A percentile compares a stretch with the other conserved stretches of the same genome.
phyloP scores from a whole-genome alignment of 2,113 vertebrate genomes.

The Nothocercus nigrocapillus region DNA sequence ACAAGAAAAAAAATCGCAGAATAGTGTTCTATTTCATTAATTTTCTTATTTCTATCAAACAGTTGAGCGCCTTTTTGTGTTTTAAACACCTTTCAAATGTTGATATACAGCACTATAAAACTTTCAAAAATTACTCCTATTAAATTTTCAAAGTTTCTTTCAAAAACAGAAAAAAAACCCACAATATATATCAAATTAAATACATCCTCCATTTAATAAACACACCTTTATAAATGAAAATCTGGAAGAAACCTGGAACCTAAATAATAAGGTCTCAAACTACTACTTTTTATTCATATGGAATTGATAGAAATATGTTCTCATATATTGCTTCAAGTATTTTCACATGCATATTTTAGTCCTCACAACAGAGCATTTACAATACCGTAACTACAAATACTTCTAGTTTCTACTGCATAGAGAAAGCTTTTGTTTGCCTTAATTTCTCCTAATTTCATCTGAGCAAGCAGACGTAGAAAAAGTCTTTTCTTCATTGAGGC shows the following conservation, averaged over 20 bases:
- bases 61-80: neutral
- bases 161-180: neutral
- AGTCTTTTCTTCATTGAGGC: neutral
- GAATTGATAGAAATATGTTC: neutral
- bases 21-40: neutral
- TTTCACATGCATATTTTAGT: neutral
- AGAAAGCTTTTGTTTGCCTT: neutral
- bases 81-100: neutral
- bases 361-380: neutral
- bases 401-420: neutral
- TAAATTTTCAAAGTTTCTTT: neutral
- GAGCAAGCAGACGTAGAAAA: neutral
- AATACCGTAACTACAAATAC: neutral
- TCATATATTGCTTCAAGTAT: accelerated
- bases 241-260: accelerated
- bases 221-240: neutral
- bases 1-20: neutral
- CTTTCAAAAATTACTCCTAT: neutral
- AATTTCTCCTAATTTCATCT: neutral
- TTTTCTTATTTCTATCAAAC: neutral
- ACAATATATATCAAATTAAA: neutral
- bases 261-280: neutral
- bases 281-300: neutral
- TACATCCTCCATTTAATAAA: neutral
- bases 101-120: neutral